Base-by-base conservation (phyloP, 2,113 vertebrate genomes). In the Myotis brandtii region DNA sequence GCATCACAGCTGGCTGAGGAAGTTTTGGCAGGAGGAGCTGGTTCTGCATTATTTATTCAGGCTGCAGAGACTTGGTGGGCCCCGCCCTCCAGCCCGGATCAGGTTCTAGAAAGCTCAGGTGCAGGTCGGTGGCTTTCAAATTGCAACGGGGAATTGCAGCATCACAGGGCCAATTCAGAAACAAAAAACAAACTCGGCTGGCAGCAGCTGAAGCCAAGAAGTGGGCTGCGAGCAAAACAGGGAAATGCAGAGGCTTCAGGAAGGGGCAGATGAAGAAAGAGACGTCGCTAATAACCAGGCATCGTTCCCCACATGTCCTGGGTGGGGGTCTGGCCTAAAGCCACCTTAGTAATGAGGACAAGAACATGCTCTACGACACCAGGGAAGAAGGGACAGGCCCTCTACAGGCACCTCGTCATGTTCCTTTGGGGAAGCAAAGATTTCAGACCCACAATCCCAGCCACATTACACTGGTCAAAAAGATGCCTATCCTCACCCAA, bases 21-120 rank as follows among this genome's bases (percentile, higher is more conserved):
- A 48, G 34, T 17, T n/a, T 37, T 69, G 9, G 3, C n/a, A 30
- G 77, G 66, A 43, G 30, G 43, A 62, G 72, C 43, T 7, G 37
- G n/a, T 76, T 67, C 95, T 9, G 83, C 86, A 77, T 82, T 52
- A 86, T 70, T 94, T 52, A 80, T 66, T 70, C 23, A 5, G 64
- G 67, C 59, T 27, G 50, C 32, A 16, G 66, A n/a, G 37, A 9
- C 54, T 46, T 0, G 81, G 21, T 5, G 34, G 43, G 76, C 30
- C 87, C 72, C 70, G 40, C 23, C 48, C 73, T 21, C 17, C 6
- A 0, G 5, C 7, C 17, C 12, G 1, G 79, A 72, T 14, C 48
- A 30, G 43, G 34, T 89, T 91, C 73, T 64, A 16, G 56, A 50
- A 81, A 82, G 89, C 40, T 87, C 85, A 46, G 75, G 91, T 30